Base-by-base conservation (phyloP, 2,888 invertebrate species). In the Petrolisthes manimaculis region DNA sequence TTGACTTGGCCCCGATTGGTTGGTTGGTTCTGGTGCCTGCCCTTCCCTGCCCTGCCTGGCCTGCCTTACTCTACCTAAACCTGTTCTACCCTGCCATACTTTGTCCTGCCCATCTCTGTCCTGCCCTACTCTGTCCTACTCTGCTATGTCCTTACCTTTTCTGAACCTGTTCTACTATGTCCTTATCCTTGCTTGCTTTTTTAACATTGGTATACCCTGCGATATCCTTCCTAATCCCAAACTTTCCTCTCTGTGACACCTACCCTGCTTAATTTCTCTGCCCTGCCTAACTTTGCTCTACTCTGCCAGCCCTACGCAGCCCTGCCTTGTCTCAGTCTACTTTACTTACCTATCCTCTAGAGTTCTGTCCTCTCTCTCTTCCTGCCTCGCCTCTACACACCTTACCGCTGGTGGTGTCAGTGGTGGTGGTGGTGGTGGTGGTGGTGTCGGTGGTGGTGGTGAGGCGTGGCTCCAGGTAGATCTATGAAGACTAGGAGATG, bases 21-120 rank as follows among this genome's bases (percentile, higher is more conserved):
- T 18, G 84, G 77, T 84, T 84, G 84, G 84, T 14, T 84, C 77
- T 61, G 55, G 80, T 55, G 54, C 61, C 61, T 61, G 61, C 61
- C 61, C 61, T 61, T 1, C 61, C 61, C 78, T 78, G 37, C 37
- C 78, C 53, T 61, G 61, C 1, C 61, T 18, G 9, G 12, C 18
- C 61, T 61, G 61, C 61, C 61, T 1, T 18, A 1, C 61, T 61
- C 61, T 1, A 18, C 61, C 61, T 61, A 12, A 12, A 12, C 61
- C 61, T 61, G 61, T 18, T 18, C 61, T 61, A 18, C 61, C 61
- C 61, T 18, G 61, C 61, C 61, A 12, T 61, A 61, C 61, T 18
- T 2, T 18, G 61, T 61, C 61, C 18, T 61, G 61, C 61, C 61
- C 61, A 2, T 1, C 37, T 37, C 37, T 37, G 61, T 61, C 18